Evolutionary conservation across 37 sponge, comb jelly and placozoan genomes (phyloP).

Genomic region (Bolinopsis microptera): DNA sequence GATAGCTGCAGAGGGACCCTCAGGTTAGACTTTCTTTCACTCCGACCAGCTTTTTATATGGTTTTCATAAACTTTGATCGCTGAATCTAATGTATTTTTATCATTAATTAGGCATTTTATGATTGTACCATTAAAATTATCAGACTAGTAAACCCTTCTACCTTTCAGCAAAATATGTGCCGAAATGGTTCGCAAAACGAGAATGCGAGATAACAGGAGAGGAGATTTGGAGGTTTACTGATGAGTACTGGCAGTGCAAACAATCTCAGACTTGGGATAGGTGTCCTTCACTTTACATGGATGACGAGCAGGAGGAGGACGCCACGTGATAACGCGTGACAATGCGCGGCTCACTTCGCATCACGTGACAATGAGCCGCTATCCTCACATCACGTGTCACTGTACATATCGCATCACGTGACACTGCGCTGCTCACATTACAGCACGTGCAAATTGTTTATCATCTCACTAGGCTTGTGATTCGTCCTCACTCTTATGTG

Average conservation of each 20-base stretch:
- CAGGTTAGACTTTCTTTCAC: slow-evolving; percentile 68
- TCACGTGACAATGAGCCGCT: neutral
- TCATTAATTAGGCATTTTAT: too few relatives aligned
- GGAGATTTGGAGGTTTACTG: slow-evolving; percentile 57
- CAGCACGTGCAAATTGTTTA: too few relatives aligned
- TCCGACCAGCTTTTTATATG: neutral
- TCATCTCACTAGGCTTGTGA: too few relatives aligned
- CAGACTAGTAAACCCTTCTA: too few relatives aligned
- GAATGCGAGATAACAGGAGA: slow-evolving; percentile 53
- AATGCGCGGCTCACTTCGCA: neutral
- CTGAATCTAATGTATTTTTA: too few relatives aligned
- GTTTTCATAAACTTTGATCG: neutral
- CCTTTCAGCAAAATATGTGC: slow-evolving; percentile 52
- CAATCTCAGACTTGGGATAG: slow-evolving; percentile 15
- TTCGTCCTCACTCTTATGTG: too few relatives aligned
- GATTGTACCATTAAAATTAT: too few relatives aligned
- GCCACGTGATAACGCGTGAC: neutral
- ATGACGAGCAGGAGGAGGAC: neutral
- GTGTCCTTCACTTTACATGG: slow-evolving; percentile 8
- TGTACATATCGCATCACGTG: too few relatives aligned
- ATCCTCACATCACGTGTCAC: neutral
- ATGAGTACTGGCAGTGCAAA: slow-evolving; percentile 64
- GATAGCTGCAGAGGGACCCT: slow-evolving; percentile 76
- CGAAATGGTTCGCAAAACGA: slow-evolving; percentile 36
- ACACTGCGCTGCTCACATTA: too few relatives aligned